A percentile compares a stretch with the other conserved stretches of the same genome.
Evolutionary conservation across 2,888 invertebrate species (phyloP).

Genomic region (Spisula subtruncata): DNA sequence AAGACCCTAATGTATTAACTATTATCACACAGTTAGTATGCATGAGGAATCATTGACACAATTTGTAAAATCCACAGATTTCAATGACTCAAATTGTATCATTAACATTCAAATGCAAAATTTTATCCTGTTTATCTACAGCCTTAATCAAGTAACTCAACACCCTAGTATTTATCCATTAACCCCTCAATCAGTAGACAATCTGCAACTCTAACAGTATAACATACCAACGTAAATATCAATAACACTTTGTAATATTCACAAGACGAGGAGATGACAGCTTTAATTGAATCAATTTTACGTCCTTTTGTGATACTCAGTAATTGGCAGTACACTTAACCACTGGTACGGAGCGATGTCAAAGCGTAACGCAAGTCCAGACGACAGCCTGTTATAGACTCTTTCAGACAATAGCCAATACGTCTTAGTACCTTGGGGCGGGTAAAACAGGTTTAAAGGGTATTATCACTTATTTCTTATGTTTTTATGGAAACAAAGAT

Average conservation of each 20-base stretch:
- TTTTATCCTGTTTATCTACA: background rate
- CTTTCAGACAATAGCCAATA: too few species aligned
- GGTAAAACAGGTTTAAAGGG: too few species aligned
- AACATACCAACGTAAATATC: background rate
- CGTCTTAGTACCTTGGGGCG: too few species aligned
- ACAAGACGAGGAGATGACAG: background rate
- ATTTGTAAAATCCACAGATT: background rate
- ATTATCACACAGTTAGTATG: background rate
- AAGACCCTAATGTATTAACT: background rate
- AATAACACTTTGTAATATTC: slow-evolving; percentile 17
- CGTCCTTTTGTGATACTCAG: background rate
- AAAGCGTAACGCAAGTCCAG: too few species aligned
- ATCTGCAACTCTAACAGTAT: slow-evolving; percentile 3
- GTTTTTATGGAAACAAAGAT: too few species aligned
- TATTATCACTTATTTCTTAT: too few species aligned
- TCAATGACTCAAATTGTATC: background rate
- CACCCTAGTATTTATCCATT: background rate
- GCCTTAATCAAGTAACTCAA: background rate
- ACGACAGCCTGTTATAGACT: too few species aligned
- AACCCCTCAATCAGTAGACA: background rate
- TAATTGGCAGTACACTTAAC: slow-evolving; percentile 9
- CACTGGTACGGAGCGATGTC: too few species aligned
- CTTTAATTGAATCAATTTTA: slow-evolving; percentile 15
- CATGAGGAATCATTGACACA: background rate
- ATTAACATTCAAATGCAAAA: background rate